Percentiles rank a stretch among this genome's conserved stretches.
phyloP scores from a whole-genome alignment of 2,888 invertebrate genomes.

The Drosophila cyrtoloma region DNA sequence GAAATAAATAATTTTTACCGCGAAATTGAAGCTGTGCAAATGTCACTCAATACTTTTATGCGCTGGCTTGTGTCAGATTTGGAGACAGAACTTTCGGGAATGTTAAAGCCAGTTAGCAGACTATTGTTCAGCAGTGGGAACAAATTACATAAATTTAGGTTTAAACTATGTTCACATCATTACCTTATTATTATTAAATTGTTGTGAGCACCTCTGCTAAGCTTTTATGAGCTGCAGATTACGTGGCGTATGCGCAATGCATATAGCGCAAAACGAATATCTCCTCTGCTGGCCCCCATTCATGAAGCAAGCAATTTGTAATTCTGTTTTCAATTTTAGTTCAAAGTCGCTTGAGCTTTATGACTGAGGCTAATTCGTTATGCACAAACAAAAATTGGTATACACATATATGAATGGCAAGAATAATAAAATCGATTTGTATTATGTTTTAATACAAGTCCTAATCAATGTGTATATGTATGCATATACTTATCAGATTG shows the following conservation, averaged over 20 bases:
- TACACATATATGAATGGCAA: neutral
- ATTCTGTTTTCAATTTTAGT: constrained; percentile 17
- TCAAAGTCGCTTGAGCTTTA: neutral
- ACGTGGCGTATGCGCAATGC: constrained; percentile 31
- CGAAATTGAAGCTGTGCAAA: constrained; percentile 7
- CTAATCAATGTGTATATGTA: neutral
- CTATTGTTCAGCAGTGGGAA: neutral
- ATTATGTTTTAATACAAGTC: neutral
- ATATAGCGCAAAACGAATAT: neutral
- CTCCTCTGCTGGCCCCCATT: neutral
- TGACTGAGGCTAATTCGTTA: constrained; percentile 9
- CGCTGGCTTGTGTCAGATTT: neutral
- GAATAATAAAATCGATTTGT: constrained; percentile 1
- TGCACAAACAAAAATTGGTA: constrained; percentile 10
- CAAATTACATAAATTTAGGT: neutral
- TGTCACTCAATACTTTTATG: neutral
- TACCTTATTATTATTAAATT: neutral
- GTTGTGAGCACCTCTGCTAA: neutral
- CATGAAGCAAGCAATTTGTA: constrained; percentile 2
- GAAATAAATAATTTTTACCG: neutral
- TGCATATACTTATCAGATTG: constrained; percentile 1
- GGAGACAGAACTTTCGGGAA: neutral
- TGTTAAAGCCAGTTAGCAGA: neutral
- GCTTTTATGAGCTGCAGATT: constrained; percentile 8
- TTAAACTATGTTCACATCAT: neutral